A percentile compares a stretch with the other conserved stretches of the same genome.
Evolutionary conservation across 2,888 invertebrate genomes (phyloP).

Genomic region (Ectobius pallidus): DNA sequence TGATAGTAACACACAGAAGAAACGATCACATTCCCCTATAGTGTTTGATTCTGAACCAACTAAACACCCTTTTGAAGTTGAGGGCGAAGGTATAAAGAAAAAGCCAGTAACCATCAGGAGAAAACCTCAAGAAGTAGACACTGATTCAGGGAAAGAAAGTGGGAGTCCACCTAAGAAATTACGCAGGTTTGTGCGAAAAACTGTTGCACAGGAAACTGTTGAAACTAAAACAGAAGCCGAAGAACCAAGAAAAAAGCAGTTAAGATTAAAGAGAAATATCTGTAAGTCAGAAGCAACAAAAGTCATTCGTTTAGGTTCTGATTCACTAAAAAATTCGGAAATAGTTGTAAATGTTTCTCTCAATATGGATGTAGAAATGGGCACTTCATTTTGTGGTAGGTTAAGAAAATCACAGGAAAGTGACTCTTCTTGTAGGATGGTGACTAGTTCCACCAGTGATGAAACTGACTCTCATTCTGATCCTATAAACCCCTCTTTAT

Average conservation of each 20-base stretch:
- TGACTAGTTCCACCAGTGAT: too few species aligned
- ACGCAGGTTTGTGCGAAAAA: not conserved
- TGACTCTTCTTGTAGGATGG: too few species aligned
- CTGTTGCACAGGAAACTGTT: slow-evolving; percentile 25
- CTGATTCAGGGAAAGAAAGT: not conserved
- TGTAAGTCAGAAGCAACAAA: not conserved
- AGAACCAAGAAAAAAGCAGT: not conserved
- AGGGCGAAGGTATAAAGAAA: not conserved
- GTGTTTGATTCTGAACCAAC: slow-evolving; percentile 21
- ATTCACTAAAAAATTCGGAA: not conserved
- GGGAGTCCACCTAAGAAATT: not conserved
- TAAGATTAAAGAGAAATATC: not conserved
- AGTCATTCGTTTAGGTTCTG: not conserved
- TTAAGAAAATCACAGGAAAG: too few species aligned
- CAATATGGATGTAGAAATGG: not conserved
- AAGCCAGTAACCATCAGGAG: too few species aligned
- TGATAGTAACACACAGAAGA: not conserved
- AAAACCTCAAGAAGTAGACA: too few species aligned
- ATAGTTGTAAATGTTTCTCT: not conserved
- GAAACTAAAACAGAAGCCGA: slow-evolving; percentile 15
- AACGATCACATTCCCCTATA: slow-evolving; percentile 32
- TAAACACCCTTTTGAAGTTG: not conserved
- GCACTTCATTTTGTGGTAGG: too few species aligned
- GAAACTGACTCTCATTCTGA: too few species aligned
- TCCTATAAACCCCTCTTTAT: too few species aligned